Percentiles rank a stretch among this genome's conserved stretches.
Evolutionary conservation across 2,888 invertebrate species (phyloP).

Genomic region (Acanthoscelides obtectus): DNA sequence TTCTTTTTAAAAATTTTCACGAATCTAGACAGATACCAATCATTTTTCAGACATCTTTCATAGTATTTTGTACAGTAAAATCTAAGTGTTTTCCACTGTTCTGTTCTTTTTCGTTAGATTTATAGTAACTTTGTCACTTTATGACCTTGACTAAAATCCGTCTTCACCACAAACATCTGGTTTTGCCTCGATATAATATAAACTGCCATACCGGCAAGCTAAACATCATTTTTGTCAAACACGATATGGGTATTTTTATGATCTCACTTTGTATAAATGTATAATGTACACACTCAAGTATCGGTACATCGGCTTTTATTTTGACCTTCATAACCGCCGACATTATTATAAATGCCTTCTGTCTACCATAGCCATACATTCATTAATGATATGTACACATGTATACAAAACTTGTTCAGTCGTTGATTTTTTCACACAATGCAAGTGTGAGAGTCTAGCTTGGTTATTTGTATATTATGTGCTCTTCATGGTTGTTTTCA

Average conservation of each 20-base stretch:
- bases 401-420: background rate
- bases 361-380: background rate
- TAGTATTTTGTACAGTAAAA: too few species aligned
- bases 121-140: too few species aligned
- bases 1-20: too few species aligned
- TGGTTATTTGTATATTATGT: background rate
- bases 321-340: background rate
- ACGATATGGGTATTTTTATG: background rate
- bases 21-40: too few species aligned
- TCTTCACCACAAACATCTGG: background rate
- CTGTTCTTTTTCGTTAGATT: too few species aligned
- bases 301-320: background rate
- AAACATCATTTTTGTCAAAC: background rate
- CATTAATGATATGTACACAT: background rate
- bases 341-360: background rate
- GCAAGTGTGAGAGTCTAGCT: background rate
- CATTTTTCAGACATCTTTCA: too few species aligned
- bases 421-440: background rate
- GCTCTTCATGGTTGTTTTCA: background rate
- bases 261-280: background rate
- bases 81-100: too few species aligned
- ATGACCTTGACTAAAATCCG: too few species aligned
- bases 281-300: background rate
- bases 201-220: background rate
- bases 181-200: background rate